Base-by-base conservation (phyloP, 2,797 vertebrate species). In the Sebastes cheni region DNA sequence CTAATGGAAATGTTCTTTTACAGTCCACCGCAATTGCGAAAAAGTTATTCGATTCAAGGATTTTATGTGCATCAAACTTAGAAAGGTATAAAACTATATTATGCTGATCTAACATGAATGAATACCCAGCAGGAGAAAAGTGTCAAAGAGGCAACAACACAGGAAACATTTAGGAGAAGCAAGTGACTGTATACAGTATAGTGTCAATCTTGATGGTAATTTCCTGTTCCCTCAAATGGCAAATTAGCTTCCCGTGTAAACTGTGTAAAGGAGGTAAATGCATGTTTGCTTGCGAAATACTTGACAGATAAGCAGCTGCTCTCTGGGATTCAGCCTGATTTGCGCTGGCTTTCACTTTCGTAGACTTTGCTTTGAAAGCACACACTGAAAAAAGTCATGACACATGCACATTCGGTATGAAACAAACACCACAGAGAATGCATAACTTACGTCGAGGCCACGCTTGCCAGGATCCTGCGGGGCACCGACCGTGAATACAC, bases 261-360 rank as follows among this genome's bases (percentile, higher is more conserved):
- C 64, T 22, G 76, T 62, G 80, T 83, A 76, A 50, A 88, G 75
- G 81, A 85, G 75, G 83, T 86, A 89, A 92, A 91, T 87, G 80
- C 90, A 81, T 82, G 85, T 89, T 93, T 89, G 80, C 82, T 74
- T 6, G 59, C 13, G 73, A 85, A 87, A 90, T 79, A 83, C 90
- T 92, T 72, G 82, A 91, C 88, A 84, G 88, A 91, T 85, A 89
- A 90, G 81, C 88, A 89, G 89, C 87, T 88, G 88, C 87, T 91
- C 87, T 88, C 27, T 1, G 3, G 84, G 88, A 88, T 92, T 86
- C 66, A 14, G 71, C 52, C 81, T 72, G 79, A 88, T 81, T 88
- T 88, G 72, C 71, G n/a, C 83, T 67, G 81, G 79, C 78, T 89
- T 88, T 88, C 69, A 74, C 81, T 83, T 83, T 67, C 56, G 82